Conservation (phyloP, 2,797 vertebrate genomes). For the Schizothorax lantsangensis region DNA sequence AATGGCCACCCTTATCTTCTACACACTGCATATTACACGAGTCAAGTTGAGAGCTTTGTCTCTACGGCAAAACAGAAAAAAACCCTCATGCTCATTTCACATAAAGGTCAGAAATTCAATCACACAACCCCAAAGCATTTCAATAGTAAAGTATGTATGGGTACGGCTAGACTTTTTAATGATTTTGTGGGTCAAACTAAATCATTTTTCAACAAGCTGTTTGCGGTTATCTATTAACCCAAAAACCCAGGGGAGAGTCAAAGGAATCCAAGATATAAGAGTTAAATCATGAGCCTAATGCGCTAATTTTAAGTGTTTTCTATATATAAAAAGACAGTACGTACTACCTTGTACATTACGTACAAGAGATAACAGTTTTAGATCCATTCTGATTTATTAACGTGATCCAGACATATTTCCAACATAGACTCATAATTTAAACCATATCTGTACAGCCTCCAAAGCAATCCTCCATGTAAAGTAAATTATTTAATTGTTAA, state of each 20-base stretch:
- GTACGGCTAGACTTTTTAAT: constrained; percentile 77
- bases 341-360: neutral
- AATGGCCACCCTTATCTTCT: constrained; percentile 76
- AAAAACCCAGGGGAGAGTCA: constrained; percentile 58
- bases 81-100: constrained; percentile 78
- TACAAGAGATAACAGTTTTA: constrained; percentile 35
- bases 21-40: constrained; percentile 71
- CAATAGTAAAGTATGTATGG: constrained; percentile 83
- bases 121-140: constrained; percentile 78
- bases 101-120: constrained; percentile 88
- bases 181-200: constrained; percentile 53
- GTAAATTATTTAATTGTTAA: constrained; percentile 48
- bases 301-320: constrained; percentile 24
- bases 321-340: constrained; percentile 12
- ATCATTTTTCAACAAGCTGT: constrained; percentile 51
- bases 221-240: constrained; percentile 79
- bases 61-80: constrained; percentile 81
- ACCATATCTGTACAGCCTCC: constrained; percentile 18
- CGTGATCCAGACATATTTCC: neutral
- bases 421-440: constrained; percentile 36
- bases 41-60: constrained; percentile 82
- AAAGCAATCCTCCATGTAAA: constrained; percentile 28
- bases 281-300: constrained; percentile 47
- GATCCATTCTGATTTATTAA: constrained; percentile 45
- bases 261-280: constrained; percentile 57